Base-by-base conservation (phyloP, 37 sponge, comb jelly and placozoan species). In the Spongilla lacustris region DNA sequence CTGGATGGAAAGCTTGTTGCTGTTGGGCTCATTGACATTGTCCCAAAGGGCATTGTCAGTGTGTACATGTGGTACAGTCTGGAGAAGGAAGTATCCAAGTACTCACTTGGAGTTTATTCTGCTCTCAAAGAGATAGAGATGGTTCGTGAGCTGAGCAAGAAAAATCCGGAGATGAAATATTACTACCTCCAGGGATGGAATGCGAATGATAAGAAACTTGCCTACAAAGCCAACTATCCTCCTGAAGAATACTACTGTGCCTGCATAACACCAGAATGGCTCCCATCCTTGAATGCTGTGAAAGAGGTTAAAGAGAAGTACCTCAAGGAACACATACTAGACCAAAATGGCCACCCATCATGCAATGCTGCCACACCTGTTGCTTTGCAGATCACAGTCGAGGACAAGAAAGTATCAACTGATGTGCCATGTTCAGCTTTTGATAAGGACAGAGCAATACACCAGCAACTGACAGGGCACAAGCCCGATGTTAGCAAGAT, bases 101-200 rank as follows among this genome's bases (percentile, higher is more conserved):
- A 80, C 35, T 97, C 98, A 17, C 85, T 97, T 89, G 98, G 98
- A 10, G 95, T 97, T 67, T 97, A 91, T 73, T 93, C 93, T 36
- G 91, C 96, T 86, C 82, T 97, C 71, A 97, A 90, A 72, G 98
- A 97, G 77, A 95, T 97, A 25, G 93, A 95, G 33, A 76, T 84
- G 32, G 93, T 93, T 22, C 83, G 71, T 71, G 23, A 86, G 22
- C 81, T 90, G 24, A 85, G 84, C 66, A 67, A 86, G 58, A 41
- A 35, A 8, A 88, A 93, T 66, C 89, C 95, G 0, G 32, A 84
- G 24, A 88, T 93, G 70, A 38, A 90, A 79, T 88, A 95, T 74
- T 97, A 97, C 84, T 97, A 97, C 79, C 80, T 97, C n/a, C 96
- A 95, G 34, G 95, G 94, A 37, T 97, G 93, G 93, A 93, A 91